Conservation (phyloP, 2,797 vertebrate genomes). For the Aeoliscus strigatus region DNA sequence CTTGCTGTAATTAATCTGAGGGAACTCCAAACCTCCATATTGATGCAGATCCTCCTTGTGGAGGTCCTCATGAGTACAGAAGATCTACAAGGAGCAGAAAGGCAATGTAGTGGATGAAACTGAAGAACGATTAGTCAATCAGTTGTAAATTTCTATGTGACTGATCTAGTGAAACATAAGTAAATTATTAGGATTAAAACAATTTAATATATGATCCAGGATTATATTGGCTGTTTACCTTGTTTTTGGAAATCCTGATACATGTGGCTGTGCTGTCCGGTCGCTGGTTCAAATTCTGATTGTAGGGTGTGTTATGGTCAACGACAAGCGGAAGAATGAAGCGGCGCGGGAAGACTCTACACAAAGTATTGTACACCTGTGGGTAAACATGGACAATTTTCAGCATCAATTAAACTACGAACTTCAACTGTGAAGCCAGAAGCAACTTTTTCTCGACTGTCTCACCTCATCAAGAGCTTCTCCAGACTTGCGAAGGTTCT, state of each 20-base stretch:
- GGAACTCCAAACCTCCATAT: conserved; percentile 86
- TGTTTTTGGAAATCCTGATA: conserved; percentile 60
- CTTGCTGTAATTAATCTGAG: conserved; percentile 83
- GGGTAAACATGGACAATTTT: background rate
- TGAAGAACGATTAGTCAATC: background rate
- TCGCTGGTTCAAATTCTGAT: conserved; percentile 73
- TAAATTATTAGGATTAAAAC: too few relatives aligned
- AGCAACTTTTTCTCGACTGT: background rate
- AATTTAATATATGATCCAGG: too few relatives aligned
- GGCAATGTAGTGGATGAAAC: background rate
- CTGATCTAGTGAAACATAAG: too few relatives aligned
- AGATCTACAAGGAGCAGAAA: conserved; percentile 67
- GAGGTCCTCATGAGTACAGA: conserved; percentile 83
- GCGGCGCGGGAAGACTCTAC: conserved; percentile 78
- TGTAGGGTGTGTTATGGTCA: conserved; percentile 49
- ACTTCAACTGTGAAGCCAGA: background rate
- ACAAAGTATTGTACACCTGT: conserved; percentile 76
- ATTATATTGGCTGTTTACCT: conserved; percentile 35
- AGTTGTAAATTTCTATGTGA: too few relatives aligned
- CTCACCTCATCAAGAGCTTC: conserved; percentile 71
- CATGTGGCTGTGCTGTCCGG: conserved; percentile 70
- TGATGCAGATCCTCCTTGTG: conserved; percentile 75
- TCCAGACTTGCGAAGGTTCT: conserved; percentile 83
- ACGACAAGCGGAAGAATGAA: conserved; percentile 84
- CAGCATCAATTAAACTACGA: too few relatives aligned